Evolutionary conservation across 1,140 invertebrate species (phyloP).

Genomic region (Heliconius himera): DNA sequence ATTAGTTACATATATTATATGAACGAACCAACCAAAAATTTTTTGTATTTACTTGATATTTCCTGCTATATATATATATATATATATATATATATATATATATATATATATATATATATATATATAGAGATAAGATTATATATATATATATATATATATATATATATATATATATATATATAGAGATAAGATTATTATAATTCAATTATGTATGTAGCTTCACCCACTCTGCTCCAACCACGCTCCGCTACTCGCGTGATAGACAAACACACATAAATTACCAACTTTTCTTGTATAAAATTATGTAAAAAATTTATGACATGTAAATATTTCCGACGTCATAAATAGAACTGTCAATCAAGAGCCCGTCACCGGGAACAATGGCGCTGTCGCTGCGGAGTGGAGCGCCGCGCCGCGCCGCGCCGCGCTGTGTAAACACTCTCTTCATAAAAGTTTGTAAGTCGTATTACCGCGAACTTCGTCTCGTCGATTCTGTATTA

Average conservation of each 20-base stretch:
- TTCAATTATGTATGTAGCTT: not conserved
- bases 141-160: too few species aligned
- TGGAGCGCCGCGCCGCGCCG: too few species aligned
- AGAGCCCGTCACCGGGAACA: not conserved
- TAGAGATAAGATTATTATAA: not conserved
- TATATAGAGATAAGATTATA: too few species aligned
- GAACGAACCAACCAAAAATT: too few species aligned
- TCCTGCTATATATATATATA: too few species aligned
- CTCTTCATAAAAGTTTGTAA: not conserved
- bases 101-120: too few species aligned
- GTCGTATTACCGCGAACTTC: not conserved
- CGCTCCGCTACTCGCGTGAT: not conserved
- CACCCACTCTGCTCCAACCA: not conserved
- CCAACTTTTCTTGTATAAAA: not conserved
- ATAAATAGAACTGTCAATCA: slow-evolving; percentile 1
- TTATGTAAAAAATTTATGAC: not conserved
- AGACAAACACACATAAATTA: not conserved
- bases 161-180: too few species aligned
- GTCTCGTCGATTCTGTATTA: not conserved
- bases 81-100: too few species aligned
- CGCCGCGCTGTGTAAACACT: not conserved
- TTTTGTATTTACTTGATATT: too few species aligned
- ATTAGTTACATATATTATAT: too few species aligned
- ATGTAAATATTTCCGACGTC: not conserved
- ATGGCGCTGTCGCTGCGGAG: not conserved